Percentiles rank a stretch among this genome's conserved stretches.
These are phyloP conservation scores for Clitarchus hookeri DNA, from an alignment of 2,888 invertebrate genomes.

Conservation along the genomic window DNA sequence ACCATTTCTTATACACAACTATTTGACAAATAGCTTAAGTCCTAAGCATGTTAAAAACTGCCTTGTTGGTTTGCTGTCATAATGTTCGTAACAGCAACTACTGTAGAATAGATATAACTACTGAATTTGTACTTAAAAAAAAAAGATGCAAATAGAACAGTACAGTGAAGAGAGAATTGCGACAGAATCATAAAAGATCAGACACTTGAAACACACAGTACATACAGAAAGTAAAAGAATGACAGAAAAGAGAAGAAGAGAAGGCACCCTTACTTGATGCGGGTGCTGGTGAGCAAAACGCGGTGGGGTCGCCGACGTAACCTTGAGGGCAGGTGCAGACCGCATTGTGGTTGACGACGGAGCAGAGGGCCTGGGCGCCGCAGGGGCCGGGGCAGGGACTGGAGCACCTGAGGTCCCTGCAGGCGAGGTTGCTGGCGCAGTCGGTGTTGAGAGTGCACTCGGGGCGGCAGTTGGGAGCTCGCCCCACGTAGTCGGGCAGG, in stretches of 20 bases:
- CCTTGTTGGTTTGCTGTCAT: not conserved
- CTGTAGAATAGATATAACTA: not conserved
- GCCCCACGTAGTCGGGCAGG: constrained; percentile 76
- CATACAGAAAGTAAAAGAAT: not conserved
- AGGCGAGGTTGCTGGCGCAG: constrained; percentile 80
- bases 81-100: not conserved
- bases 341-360: constrained; percentile 81
- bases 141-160: not conserved
- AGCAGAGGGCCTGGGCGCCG: constrained; percentile 78
- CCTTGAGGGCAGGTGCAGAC: constrained; percentile 82
- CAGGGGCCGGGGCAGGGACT: constrained; percentile 84
- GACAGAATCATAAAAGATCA: not conserved
- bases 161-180: not conserved
- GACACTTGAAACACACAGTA: not conserved
- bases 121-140: not conserved
- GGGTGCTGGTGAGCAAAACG: constrained; percentile 58
- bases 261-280: constrained; percentile 49
- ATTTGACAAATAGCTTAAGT: not conserved
- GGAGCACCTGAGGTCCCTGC: constrained; percentile 77
- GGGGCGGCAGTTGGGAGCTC: constrained; percentile 84
- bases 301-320: constrained; percentile 77
- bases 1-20: not conserved
- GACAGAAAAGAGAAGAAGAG: constrained; percentile 1
- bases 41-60: not conserved
- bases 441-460: constrained; percentile 81